Percentiles rank a stretch among this genome's conserved stretches.
Conservation (phyloP, 2,113 vertebrate species). For the Carettochelys insculpta region DNA sequence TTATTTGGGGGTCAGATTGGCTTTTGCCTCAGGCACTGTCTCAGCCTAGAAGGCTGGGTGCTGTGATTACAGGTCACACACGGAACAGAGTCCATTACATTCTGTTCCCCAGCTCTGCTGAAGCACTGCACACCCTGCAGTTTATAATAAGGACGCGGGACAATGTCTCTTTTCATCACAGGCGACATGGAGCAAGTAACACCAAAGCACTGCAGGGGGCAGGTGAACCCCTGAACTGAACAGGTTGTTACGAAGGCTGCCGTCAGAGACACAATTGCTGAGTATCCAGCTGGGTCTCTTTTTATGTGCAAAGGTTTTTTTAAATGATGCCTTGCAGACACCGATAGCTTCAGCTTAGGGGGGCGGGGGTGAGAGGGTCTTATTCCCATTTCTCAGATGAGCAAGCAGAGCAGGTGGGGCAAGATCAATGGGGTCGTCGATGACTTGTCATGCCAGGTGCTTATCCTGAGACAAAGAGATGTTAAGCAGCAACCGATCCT, state of each 20-base stretch:
- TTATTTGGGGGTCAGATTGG: background rate
- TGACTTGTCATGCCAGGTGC: background rate
- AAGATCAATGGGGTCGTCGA: background rate
- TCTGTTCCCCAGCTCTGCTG: background rate
- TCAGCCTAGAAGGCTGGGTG: background rate
- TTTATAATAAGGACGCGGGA: background rate
- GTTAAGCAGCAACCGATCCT: background rate
- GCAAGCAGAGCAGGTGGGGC: too few species aligned
- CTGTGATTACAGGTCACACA: background rate
- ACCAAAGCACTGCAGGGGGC: background rate
- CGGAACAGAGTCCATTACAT: background rate
- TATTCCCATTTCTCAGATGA: background rate
- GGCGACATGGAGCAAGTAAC: accelerated
- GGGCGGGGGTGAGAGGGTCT: background rate
- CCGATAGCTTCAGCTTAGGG: background rate
- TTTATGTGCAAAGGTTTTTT: background rate
- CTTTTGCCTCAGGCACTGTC: accelerated
- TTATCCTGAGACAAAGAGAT: background rate
- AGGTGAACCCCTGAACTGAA: background rate
- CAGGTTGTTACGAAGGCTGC: background rate
- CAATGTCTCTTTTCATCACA: background rate
- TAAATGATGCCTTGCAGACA: background rate
- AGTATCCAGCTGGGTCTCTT: background rate
- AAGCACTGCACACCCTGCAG: background rate
- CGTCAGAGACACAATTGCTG: background rate